Evolutionary conservation across 2,113 vertebrate genomes (phyloP).

Genomic region (Hemiscyllium ocellatum): DNA sequence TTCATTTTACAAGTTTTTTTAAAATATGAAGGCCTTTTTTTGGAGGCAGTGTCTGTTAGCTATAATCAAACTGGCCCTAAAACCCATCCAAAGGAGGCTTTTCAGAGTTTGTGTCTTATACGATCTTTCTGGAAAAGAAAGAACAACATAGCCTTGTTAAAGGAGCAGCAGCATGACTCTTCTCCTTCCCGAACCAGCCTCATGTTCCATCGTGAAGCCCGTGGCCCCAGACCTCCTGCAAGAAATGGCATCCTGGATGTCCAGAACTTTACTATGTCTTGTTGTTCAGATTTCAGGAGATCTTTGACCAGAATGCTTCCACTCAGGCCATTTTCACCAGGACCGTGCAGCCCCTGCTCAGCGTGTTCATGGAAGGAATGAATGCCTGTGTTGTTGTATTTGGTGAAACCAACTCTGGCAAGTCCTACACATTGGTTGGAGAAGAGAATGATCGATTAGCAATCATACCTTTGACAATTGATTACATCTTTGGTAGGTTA

Average conservation of each 20-base stretch:
- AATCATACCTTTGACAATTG: slow-evolving; percentile 19
- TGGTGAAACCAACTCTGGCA: slow-evolving; percentile 4
- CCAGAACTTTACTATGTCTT: background rate
- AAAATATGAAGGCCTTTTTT: no score
- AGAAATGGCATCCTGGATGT: no score
- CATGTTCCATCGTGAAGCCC: background rate
- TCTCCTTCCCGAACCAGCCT: no score
- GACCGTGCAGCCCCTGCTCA: slow-evolving; percentile 15
- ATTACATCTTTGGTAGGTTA: slow-evolving; percentile 31
- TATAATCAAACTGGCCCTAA: no score
- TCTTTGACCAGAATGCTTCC: slow-evolving; percentile 21
- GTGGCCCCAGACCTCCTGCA: background rate
- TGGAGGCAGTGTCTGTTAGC: no score
- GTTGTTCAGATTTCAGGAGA: slow-evolving; percentile 21
- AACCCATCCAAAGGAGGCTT: no score
- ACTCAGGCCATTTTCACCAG: slow-evolving; percentile 1
- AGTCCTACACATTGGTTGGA: background rate
- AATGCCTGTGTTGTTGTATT: slow-evolving; percentile 6
- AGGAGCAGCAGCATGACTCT: no score
- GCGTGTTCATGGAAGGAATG: slow-evolving; percentile 18
- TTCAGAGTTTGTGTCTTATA: no score
- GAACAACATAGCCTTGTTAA: no score
- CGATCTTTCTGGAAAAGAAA: no score
- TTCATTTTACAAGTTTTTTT: no score
- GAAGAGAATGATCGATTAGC: slow-evolving; percentile 24